Conservation (phyloP, 2,113 vertebrate genomes). For the Forbesichthys agassizii region DNA sequence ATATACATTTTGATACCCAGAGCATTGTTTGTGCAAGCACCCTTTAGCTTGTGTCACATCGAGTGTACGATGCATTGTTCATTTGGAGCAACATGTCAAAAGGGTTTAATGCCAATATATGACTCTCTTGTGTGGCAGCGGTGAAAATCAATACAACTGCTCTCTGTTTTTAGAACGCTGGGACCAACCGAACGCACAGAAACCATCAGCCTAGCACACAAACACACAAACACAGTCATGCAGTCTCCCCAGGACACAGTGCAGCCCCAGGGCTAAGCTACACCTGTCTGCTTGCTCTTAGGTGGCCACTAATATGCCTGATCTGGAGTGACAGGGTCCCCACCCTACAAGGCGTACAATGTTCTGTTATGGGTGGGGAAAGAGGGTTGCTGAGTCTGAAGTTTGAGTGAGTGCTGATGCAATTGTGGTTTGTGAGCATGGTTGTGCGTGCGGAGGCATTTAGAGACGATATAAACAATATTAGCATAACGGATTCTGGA, state of each 20-base stretch:
- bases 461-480: conserved; percentile 13
- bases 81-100: conserved; percentile 62
- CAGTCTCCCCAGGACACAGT: conserved; percentile 33
- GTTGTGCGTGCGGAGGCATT: conserved; percentile 3
- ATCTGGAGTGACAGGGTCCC: conserved; percentile 58
- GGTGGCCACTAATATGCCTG: conserved; percentile 55
- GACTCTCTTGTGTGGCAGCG: conserved; percentile 51
- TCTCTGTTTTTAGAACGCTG: conserved; percentile 53
- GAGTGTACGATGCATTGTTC: conserved; percentile 49
- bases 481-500: conserved; percentile 1
- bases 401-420: conserved; percentile 17
- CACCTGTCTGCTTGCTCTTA: conserved; percentile 55
- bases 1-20: conserved; percentile 26
- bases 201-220: conserved; percentile 16
- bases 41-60: conserved; percentile 48
- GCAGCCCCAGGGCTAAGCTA: conserved; percentile 50
- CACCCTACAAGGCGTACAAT: conserved; percentile 41
- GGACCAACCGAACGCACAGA: conserved; percentile 29
- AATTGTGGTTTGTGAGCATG: not conserved
- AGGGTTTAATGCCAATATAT: conserved; percentile 71
- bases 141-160: conserved; percentile 67
- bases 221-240: conserved; percentile 9
- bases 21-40: conserved; percentile 8
- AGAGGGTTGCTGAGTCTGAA: conserved; percentile 9
- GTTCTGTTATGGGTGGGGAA: conserved; percentile 24